Evolutionary conservation across 2,888 invertebrate genomes (phyloP).

Genomic region (Seira sanloemensis): DNA sequence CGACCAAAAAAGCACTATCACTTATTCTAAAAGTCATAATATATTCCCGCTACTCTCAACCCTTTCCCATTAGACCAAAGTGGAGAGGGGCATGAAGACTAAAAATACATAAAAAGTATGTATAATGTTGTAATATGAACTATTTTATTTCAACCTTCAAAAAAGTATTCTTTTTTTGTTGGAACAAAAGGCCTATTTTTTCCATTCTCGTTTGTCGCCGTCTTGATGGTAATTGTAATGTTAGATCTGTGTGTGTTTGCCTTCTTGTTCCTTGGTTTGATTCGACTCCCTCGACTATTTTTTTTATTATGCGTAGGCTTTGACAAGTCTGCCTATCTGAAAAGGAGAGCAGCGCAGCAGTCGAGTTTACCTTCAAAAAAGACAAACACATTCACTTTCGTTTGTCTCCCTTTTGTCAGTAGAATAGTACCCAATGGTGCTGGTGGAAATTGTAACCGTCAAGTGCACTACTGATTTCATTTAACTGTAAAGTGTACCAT

Average conservation of each 20-base stretch:
- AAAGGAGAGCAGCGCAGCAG: slow-evolving; percentile 10
- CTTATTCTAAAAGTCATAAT: too few relatives aligned
- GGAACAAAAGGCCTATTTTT: neutral
- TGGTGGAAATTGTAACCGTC: neutral
- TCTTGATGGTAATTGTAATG: neutral
- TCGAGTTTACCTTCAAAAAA: neutral
- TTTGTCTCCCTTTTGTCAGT: slow-evolving; percentile 1
- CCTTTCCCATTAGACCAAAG: too few relatives aligned
- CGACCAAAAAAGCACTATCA: too few relatives aligned
- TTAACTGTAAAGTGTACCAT: neutral
- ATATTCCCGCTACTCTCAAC: too few relatives aligned
- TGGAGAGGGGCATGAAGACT: too few relatives aligned
- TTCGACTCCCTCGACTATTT: slow-evolving; percentile 3
- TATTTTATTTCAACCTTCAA: slow-evolving; percentile 6
- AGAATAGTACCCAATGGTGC: neutral
- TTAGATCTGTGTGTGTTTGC: neutral
- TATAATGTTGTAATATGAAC: neutral
- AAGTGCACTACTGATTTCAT: neutral
- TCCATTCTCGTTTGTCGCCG: slow-evolving; percentile 9
- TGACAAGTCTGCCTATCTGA: neutral
- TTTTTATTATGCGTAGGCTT: neutral
- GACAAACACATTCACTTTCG: slow-evolving; percentile 8
- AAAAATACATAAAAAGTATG: too few relatives aligned
- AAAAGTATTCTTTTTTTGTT: neutral
- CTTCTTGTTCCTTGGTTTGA: slow-evolving; percentile 7